These are phyloP conservation scores for Zaprionus obscuricornis DNA, from an alignment of 2,888 invertebrate genomes.

Conservation along the genomic window DNA sequence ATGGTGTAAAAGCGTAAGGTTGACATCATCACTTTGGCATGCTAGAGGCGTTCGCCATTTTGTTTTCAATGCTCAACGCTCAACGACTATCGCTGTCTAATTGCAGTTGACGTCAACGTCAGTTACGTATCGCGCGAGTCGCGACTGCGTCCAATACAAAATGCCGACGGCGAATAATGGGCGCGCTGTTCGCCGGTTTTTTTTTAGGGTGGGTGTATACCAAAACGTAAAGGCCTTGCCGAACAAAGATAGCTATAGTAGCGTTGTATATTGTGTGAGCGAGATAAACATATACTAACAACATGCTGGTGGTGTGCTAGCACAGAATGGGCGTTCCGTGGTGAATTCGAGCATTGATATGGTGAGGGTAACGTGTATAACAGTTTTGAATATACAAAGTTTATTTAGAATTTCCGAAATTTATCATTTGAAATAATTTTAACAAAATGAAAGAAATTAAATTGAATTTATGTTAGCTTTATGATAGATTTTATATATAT, in stretches of 20 bases:
- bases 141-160: constrained; percentile 58
- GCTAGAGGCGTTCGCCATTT: constrained; percentile 47
- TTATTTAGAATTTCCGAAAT: no score
- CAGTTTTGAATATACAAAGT: constrained; percentile 29
- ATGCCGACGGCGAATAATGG: constrained; percentile 70
- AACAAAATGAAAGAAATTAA: no score
- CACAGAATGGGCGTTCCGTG: constrained; percentile 39
- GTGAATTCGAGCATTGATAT: constrained; percentile 33
- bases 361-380: constrained; percentile 43
- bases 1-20: no score
- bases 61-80: constrained; percentile 34
- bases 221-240: background rate
- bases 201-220: constrained; percentile 50
- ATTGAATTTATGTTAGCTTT: no score
- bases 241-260: constrained; percentile 7
- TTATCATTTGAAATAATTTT: no score
- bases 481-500: no score
- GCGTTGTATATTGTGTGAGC: constrained; percentile 19
- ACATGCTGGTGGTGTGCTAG: constrained; percentile 31
- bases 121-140: no score
- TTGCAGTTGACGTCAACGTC: constrained; percentile 45
- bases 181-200: constrained; percentile 41
- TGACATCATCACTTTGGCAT: no score
- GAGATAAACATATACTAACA: constrained; percentile 16
- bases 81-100: constrained; percentile 36